Conservation (phyloP, 53 echinoderm and acorn worm genomes). For the Stichopus horrens region DNA sequence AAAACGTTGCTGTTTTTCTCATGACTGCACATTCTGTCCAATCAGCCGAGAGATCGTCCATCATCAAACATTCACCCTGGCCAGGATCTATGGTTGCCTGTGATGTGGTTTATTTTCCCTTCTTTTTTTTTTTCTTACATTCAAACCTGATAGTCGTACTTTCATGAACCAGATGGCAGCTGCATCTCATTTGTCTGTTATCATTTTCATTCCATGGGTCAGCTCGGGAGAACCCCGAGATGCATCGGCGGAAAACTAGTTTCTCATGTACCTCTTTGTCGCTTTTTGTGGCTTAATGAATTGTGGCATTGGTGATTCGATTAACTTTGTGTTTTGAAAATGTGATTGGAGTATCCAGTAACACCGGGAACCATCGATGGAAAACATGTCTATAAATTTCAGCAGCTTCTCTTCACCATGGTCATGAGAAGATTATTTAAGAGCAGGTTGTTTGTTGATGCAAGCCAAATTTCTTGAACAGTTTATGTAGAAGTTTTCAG, state of each 20-base stretch:
- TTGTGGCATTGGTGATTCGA: not conserved
- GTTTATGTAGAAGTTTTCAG: too few species aligned
- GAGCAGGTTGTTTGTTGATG: too few species aligned
- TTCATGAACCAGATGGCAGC: too few species aligned
- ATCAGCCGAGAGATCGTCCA: not conserved
- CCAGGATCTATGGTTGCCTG: not conserved
- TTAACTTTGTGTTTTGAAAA: not conserved
- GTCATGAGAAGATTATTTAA: too few species aligned
- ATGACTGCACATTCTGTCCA: not conserved
- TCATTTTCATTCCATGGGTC: too few species aligned
- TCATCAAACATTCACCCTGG: not conserved
- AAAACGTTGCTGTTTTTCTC: too few species aligned
- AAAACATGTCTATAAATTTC: too few species aligned
- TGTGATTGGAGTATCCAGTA: not conserved
- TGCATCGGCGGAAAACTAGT: not conserved
- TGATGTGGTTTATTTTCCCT: not conserved
- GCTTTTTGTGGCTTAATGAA: not conserved
- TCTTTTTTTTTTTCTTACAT: not conserved
- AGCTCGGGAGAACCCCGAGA: too few species aligned
- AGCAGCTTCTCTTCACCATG: too few species aligned
- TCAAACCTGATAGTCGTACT: not conserved
- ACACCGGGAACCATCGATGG: not conserved
- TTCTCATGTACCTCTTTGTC: not conserved
- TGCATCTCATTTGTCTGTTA: too few species aligned
- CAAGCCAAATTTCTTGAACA: too few species aligned